Evolutionary conservation across 2,113 vertebrate species (phyloP).

Genomic region (Columba livia): DNA sequence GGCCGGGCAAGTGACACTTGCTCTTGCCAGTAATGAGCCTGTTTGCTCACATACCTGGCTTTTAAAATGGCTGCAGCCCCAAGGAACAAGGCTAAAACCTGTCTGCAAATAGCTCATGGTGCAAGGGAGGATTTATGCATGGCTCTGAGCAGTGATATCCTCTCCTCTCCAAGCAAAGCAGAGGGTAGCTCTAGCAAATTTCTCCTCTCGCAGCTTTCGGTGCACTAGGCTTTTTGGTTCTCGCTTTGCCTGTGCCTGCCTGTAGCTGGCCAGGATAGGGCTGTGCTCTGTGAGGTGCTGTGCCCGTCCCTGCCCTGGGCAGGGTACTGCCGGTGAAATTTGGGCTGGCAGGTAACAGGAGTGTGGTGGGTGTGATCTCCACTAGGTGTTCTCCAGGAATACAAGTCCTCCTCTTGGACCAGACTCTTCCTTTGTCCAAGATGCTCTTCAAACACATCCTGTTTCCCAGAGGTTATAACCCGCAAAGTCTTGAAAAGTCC

Average conservation of each 20-base stretch:
- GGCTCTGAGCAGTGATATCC: background rate
- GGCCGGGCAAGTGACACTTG: background rate
- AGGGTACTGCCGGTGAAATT: background rate
- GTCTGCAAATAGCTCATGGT: background rate
- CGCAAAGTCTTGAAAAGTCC: background rate
- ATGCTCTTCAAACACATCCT: background rate
- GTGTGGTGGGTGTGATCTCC: background rate
- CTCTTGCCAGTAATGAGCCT: background rate
- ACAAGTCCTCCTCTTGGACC: background rate
- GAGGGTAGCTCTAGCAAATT: background rate
- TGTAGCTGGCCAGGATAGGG: background rate
- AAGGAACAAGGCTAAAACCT: background rate
- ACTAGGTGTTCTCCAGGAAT: background rate
- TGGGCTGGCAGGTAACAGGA: fast-evolving
- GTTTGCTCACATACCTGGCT: background rate
- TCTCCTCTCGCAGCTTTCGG: background rate
- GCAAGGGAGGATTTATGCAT: background rate
- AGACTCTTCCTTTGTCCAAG: background rate
- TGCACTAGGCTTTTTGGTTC: background rate
- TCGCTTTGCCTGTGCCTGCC: fast-evolving
- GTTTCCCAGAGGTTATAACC: background rate
- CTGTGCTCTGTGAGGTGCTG: background rate
- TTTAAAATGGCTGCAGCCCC: background rate
- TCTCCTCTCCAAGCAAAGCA: background rate
- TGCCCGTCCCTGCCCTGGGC: background rate